Base-by-base conservation (phyloP, 2,797 vertebrate species). In the Rhynchotus rufescens region DNA sequence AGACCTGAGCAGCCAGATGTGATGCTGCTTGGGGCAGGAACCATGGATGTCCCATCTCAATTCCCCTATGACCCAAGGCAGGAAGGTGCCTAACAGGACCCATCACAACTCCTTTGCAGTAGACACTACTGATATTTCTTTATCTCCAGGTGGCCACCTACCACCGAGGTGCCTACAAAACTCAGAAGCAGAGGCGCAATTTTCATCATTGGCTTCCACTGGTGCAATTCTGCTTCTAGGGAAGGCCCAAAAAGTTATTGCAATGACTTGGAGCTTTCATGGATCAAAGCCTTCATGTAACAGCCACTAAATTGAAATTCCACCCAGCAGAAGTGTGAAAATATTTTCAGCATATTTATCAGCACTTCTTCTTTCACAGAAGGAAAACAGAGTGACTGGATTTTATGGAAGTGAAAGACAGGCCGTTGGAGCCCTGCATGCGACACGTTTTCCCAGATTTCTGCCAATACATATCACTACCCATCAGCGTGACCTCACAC, bases 341-440 rank as follows among this genome's bases (percentile, higher is more conserved):
- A 82, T 80, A 84, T 93, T 93, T 93, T 74, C 89, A 65, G 94
- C 44, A 68, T 94, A 95, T 96, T 96, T 96, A 92, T 94, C 95
- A 92, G 95, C 92, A 92, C 92, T 91, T 96, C 88, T 77, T 84
- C 80, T 90, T 0, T 34, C 76, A 80, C 88, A 7, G 85, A 90
- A 89, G 0, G 6, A 75, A 94, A 93, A 94, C 95, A 94, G 82
- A 89, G 52, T 0, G 21, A 57, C 13, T n/a, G 22, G 51, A 84
- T 68, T 59, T 26, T 13, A n/a, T 32, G 28, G 25, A 83, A 91
- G 88, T 59, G 86, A 93, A 92, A 86, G 72, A 93, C 80, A 82
- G 83, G 51, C 60, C 34, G 66, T 75, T 61, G 82, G 84, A 84
- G 86, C 15, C 83, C 83, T 69, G 51, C 10, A 62, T 7, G 79